Evolutionary conservation across 2,888 invertebrate species (phyloP).

Genomic region (Beris chalybata): DNA sequence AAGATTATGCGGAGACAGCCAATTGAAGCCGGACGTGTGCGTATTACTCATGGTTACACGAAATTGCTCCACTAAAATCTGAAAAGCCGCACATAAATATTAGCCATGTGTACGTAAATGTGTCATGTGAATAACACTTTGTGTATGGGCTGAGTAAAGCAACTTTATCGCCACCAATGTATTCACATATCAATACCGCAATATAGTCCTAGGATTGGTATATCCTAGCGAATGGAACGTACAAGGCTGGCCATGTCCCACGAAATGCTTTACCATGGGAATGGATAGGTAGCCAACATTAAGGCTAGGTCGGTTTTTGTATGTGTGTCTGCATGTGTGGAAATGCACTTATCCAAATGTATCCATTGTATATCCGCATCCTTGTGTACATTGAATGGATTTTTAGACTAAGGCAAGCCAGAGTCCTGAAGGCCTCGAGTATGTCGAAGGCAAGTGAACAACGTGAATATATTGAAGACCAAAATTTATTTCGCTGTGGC

Average conservation of each 20-base stretch:
- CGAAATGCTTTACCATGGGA: no score
- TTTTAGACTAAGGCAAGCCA: slow-evolving; percentile 19
- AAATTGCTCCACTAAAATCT: slow-evolving; percentile 17
- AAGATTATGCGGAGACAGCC: slow-evolving; percentile 21
- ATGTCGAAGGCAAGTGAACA: slow-evolving; percentile 5
- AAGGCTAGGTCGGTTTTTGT: no score
- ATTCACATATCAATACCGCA: slow-evolving; percentile 28
- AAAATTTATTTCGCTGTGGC: slow-evolving; percentile 7
- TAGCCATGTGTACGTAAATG: slow-evolving; percentile 9
- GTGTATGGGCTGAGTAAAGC: not conserved
- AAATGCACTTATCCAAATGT: slow-evolving; percentile 23
- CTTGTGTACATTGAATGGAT: slow-evolving; percentile 19
- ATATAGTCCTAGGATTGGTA: slow-evolving; percentile 18
- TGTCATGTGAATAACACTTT: slow-evolving; percentile 9
- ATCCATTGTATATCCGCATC: slow-evolving; percentile 19
- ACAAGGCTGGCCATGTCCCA: no score
- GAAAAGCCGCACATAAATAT: slow-evolving; percentile 33
- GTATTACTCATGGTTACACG: slow-evolving; percentile 23
- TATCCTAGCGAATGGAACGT: not conserved
- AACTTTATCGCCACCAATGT: slow-evolving; percentile 20
- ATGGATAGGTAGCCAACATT: no score
- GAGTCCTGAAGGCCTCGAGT: not conserved
- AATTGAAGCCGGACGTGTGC: slow-evolving; percentile 19
- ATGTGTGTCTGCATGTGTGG: slow-evolving; percentile 7
- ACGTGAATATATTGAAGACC: slow-evolving; percentile 18